Evolutionary conservation across 2,113 vertebrate species (phyloP).

Genomic region (Phaethon lepturus): DNA sequence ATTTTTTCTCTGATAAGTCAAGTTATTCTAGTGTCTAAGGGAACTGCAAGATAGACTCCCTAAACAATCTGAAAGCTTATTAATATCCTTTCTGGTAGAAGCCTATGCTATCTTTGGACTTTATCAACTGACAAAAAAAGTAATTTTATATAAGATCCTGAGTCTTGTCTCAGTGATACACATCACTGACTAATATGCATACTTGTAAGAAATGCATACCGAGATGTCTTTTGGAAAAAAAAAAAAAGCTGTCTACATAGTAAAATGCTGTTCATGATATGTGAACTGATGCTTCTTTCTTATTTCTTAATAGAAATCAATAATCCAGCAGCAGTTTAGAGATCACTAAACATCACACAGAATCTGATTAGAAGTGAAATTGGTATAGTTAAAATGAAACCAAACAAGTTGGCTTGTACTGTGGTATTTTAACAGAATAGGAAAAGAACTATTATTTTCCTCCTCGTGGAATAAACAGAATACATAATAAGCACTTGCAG

Average conservation of each 20-base stretch:
- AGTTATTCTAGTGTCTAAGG: neutral
- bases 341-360: neutral
- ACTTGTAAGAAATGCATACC: neutral
- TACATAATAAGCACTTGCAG: conserved; percentile 48
- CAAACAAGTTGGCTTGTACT: conserved; percentile 1
- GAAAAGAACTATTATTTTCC: conserved; percentile 30
- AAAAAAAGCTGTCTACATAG: rapidly evolving
- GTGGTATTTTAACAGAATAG: conserved; percentile 14
- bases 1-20: neutral
- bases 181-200: neutral
- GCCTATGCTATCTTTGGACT: neutral
- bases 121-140: neutral
- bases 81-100: neutral
- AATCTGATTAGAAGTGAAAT: conserved; percentile 29
- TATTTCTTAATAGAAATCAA: neutral
- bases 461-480: conserved; percentile 58
- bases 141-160: neutral
- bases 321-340: neutral
- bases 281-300: neutral
- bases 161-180: neutral
- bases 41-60: neutral
- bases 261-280: neutral
- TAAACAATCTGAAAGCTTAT: neutral
- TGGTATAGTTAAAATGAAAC: conserved; percentile 20
- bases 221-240: neutral